Percentiles rank a stretch among this genome's conserved stretches.
Evolutionary conservation across 2,888 invertebrate species (phyloP).

Genomic region (Geophilus truncorum): DNA sequence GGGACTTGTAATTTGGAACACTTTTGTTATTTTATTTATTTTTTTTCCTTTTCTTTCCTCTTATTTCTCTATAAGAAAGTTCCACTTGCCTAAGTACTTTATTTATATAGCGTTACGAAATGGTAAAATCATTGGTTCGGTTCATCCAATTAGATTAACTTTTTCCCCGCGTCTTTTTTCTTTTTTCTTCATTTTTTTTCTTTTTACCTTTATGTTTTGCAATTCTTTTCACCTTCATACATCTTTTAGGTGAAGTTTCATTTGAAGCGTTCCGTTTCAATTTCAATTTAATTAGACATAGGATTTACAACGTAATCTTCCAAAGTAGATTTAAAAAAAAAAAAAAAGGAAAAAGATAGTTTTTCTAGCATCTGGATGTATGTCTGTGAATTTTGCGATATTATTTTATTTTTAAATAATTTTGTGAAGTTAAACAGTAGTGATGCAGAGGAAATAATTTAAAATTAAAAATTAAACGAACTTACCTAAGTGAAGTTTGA

Average conservation of each 20-base stretch:
- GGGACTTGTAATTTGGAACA: background rate
- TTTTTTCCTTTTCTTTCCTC: background rate
- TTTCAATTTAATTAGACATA: background rate
- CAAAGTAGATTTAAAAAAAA: too few relatives aligned
- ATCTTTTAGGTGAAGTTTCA: background rate
- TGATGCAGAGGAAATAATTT: too few relatives aligned
- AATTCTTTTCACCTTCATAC: conserved; percentile 2
- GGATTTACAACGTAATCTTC: background rate
- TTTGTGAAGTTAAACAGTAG: too few relatives aligned
- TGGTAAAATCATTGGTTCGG: conserved; percentile 7
- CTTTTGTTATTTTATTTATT: background rate
- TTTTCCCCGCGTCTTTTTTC: background rate
- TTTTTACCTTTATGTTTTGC: background rate
- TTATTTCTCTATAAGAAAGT: background rate
- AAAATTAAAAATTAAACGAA: too few relatives aligned
- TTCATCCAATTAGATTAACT: conserved; percentile 16
- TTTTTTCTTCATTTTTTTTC: too few relatives aligned
- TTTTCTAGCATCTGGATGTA: too few relatives aligned
- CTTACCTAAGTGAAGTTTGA: too few relatives aligned
- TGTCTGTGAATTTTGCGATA: too few relatives aligned
- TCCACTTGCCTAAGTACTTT: background rate
- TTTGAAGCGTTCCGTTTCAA: background rate
- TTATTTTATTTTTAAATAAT: too few relatives aligned
- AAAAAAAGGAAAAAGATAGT: too few relatives aligned
- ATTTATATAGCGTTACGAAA: conserved; percentile 15